These are phyloP conservation scores for Petrocephalus sullivani DNA, from an alignment of 2,797 vertebrate genomes.

Conservation along the genomic window DNA sequence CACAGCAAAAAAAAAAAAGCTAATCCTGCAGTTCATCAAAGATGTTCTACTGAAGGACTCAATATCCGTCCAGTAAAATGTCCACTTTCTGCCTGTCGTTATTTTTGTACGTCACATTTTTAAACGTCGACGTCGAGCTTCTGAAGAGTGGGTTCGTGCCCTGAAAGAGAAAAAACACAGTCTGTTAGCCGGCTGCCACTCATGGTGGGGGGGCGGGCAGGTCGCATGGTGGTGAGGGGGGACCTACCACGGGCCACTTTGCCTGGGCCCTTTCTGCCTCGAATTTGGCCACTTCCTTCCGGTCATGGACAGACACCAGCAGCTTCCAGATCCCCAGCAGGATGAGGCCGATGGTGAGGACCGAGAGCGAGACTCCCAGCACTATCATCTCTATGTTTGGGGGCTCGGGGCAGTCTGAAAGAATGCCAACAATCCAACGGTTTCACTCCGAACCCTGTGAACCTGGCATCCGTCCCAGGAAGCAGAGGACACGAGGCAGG, in stretches of 20 bases:
- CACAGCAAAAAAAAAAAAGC: slow-evolving; percentile 24
- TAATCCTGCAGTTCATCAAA: slow-evolving; percentile 35
- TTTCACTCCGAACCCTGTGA: neutral
- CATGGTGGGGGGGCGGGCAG: neutral
- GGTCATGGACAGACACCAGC: slow-evolving; percentile 85
- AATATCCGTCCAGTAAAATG: slow-evolving; percentile 36
- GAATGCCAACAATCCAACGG: neutral
- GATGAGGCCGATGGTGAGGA: slow-evolving; percentile 80
- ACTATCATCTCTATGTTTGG: slow-evolving; percentile 86
- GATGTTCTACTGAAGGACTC: neutral
- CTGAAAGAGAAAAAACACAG: slow-evolving; percentile 53
- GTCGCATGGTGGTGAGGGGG: neutral
- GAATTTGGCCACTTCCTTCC: slow-evolving; percentile 93
- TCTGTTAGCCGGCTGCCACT: neutral
- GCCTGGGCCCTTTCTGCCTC: slow-evolving; percentile 89
- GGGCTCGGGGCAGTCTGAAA: slow-evolving; percentile 76
- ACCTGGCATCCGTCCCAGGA: neutral
- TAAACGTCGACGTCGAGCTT: slow-evolving; percentile 93
- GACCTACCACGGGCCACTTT: slow-evolving; percentile 87
- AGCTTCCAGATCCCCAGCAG: slow-evolving; percentile 89
- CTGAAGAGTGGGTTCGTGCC: slow-evolving; percentile 92
- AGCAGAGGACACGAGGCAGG: neutral
- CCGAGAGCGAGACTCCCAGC: slow-evolving; percentile 80
- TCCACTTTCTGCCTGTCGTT: slow-evolving; percentile 64
- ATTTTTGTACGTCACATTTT: slow-evolving; percentile 91